A percentile compares a stretch with the other conserved stretches of the same genome.
phyloP scores from a whole-genome alignment of 2,797 vertebrate species.

The Hylomyscus alleni region DNA sequence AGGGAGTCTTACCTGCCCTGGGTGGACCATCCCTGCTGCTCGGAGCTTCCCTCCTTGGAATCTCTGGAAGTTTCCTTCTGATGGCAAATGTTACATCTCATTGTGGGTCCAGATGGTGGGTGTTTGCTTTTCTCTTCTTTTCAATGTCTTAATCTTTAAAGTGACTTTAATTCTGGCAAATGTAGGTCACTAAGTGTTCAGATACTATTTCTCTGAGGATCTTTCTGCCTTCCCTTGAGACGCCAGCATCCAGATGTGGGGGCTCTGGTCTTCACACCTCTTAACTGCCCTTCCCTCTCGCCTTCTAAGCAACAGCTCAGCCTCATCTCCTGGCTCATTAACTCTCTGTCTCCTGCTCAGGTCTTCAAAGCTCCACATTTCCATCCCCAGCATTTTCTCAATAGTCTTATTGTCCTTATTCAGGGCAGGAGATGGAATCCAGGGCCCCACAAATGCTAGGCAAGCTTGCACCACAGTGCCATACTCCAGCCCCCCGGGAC shows the following conservation, averaged over 20 bases:
- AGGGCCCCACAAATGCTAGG: not conserved
- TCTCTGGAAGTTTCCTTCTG: not conserved
- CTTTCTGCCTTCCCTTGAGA: not conserved
- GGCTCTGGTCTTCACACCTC: not conserved
- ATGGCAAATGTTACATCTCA: not conserved
- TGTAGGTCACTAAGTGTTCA: not conserved
- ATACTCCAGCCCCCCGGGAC: not conserved
- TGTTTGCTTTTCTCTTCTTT: not conserved
- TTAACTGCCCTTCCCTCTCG: not conserved
- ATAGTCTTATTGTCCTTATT: not conserved
- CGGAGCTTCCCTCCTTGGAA: not conserved
- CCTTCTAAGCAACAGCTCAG: not conserved
- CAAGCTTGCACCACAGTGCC: not conserved
- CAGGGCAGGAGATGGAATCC: not conserved
- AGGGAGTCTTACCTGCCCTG: not conserved
- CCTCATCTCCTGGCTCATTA: slow-evolving; percentile 44
- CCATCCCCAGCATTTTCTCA: not conserved
- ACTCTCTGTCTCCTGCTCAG: not conserved
- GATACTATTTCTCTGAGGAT: not conserved
- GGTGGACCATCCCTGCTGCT: not conserved
- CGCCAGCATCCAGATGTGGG: not conserved
- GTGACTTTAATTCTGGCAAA: not conserved
- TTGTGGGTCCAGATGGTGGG: not conserved
- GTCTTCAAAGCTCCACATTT: not conserved
- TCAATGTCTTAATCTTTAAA: not conserved